Base-by-base conservation (phyloP, 2,888 invertebrate species). In the Phengaris arion region DNA sequence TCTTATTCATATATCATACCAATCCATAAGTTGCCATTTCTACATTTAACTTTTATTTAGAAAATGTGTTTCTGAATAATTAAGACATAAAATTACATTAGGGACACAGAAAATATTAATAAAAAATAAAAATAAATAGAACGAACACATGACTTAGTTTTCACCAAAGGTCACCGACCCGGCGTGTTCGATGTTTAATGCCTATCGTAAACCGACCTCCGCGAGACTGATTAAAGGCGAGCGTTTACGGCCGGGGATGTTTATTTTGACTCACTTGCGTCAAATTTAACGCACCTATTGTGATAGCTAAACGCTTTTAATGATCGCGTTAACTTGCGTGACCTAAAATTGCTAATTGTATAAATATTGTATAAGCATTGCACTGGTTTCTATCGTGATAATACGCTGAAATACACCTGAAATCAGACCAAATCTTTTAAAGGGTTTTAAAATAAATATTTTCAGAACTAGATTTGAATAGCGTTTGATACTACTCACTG, bases 131-230 rank as follows among this genome's bases (percentile, higher is more conserved):
- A 51, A 51, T 15, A 22, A 15, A n/a, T 69, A 69, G 48, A 69
- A 69, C 68, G 15, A 2, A 3, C 52, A 22, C 35, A 46, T 55
- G 35, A 46, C 35, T 22, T 9, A 70, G 74, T 82, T 85, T 82
- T 82, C 80, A 81, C 82, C 82, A 85, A 85, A 89, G 91, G 87
- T 90, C 87, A 86, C 75, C 81, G 88, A 89, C 89, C 82, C 80
- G 79, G 79, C 79, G 80, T 78, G 78, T 77, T 77, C 77, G 79
- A 80, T 80, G 87, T 75, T 91, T 90, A 86, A 85, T 89, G 86
- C 86, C 87, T 86, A 88, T 83, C 86, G 85, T 91, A 89, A 92
- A 91, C 81, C 82, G 80, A 81, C 84, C 84, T 87, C 87, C 80
- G 77, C 79, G 87, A 84, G 85, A 81, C 85, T 88, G 87, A 89